phyloP scores from a whole-genome alignment of 2,797 vertebrate species.

The Acanthis flammea region DNA sequence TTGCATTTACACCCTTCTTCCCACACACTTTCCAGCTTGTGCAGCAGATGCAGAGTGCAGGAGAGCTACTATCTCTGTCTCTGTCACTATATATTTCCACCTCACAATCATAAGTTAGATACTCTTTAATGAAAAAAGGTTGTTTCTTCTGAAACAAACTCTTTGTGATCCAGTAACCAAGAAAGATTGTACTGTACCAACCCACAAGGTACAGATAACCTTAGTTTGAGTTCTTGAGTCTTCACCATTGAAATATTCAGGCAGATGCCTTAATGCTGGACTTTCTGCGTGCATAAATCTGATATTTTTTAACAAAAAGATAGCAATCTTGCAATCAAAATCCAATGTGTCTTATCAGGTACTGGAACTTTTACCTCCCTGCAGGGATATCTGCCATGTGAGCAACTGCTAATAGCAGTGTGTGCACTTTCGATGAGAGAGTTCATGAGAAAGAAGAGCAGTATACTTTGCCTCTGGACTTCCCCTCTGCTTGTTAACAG shows the following conservation, averaged over 20 bases:
- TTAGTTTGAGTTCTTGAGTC: not conserved
- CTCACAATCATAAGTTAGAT: not conserved
- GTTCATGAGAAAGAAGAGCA: not conserved
- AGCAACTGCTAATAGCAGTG: not conserved
- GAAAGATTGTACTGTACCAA: not conserved
- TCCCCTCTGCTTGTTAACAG: not conserved
- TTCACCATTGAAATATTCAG: not conserved
- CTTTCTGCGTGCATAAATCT: not conserved
- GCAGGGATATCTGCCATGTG: not conserved
- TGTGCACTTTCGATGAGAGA: not conserved
- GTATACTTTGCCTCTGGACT: not conserved
- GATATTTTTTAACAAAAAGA: not conserved
- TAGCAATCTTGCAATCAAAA: not conserved
- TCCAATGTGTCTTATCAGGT: not conserved
- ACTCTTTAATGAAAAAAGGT: not conserved
- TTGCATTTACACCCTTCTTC: not conserved
- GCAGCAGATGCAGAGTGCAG: not conserved
- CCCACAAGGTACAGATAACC: not conserved
- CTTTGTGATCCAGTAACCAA: not conserved
- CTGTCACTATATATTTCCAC: not conserved
- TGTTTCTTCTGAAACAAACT: not conserved
- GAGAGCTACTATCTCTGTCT: not conserved
- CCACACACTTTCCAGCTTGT: not conserved
- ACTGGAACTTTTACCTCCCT: not conserved
- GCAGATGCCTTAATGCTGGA: not conserved